These are phyloP conservation scores for Pemphredon lugubris DNA, from an alignment of 2,888 invertebrate species.

Conservation along the genomic window DNA sequence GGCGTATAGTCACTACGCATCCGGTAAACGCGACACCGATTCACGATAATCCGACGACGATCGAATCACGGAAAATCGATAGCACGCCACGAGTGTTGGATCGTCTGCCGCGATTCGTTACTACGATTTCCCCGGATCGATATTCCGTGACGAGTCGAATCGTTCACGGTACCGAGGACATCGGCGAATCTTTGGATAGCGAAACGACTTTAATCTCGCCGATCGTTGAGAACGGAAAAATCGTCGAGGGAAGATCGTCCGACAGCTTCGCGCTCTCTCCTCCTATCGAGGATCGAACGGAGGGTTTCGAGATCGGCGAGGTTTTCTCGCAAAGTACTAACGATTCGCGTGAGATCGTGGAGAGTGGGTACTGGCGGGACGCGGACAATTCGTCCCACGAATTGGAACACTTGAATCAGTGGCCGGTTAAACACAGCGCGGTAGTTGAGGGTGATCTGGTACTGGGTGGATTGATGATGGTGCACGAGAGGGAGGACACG, in stretches of 20 bases:
- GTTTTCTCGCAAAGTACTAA: constrained; percentile 1
- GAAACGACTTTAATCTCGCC: not conserved
- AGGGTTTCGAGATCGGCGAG: not conserved
- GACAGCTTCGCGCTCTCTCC: no score
- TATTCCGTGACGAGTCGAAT: not conserved
- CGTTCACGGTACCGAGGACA: not conserved
- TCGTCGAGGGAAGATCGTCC: no score
- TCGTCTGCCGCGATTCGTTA: constrained; percentile 6
- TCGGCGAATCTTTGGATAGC: not conserved
- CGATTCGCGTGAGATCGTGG: constrained; percentile 8
- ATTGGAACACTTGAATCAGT: constrained; percentile 78
- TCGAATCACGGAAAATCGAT: no score
- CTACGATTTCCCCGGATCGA: not conserved
- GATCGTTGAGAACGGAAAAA: no score
- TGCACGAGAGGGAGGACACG: constrained; percentile 91
- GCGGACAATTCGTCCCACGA: constrained; percentile 72
- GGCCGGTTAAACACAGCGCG: constrained; percentile 91
- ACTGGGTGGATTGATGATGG: constrained; percentile 95
- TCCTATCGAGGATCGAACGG: not conserved
- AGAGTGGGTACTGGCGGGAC: constrained; percentile 17
- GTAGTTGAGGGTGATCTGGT: constrained; percentile 92
- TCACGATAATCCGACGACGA: not conserved
- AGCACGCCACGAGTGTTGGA: not conserved
- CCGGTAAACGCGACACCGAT: not conserved
- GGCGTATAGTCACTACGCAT: no score